A percentile compares a stretch with the other conserved stretches of the same genome.
Evolutionary conservation across 2,113 vertebrate species (phyloP).

Genomic region (Phoxinus phoxinus): DNA sequence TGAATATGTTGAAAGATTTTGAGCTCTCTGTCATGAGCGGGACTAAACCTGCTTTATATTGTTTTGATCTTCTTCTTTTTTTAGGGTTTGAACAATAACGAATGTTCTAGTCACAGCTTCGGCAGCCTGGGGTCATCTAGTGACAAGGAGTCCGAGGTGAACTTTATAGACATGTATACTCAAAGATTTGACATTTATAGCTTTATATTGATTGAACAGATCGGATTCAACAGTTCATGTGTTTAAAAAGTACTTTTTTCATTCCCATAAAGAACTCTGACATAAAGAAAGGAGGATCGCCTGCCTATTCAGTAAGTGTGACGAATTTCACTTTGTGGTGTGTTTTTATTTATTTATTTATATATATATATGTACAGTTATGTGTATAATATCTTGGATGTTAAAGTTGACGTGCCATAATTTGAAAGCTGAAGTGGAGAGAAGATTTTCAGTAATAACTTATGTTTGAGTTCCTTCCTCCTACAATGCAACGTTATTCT

Average conservation of each 20-base stretch:
- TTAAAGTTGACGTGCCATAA: background rate
- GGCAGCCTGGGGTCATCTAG: conserved; percentile 98
- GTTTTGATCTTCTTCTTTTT: conserved; percentile 56
- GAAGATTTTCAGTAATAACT: background rate
- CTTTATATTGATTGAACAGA: background rate
- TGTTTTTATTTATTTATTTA: background rate
- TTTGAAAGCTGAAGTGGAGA: background rate
- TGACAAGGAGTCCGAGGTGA: conserved; percentile 98
- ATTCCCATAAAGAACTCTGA: conserved; percentile 74
- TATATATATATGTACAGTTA: no score
- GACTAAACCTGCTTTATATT: background rate
- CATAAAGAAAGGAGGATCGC: conserved; percentile 79
- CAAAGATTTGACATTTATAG: background rate
- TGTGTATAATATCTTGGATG: no score
- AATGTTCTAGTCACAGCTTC: conserved; percentile 98
- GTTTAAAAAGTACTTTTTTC: background rate
- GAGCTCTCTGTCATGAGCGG: background rate
- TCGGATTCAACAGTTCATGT: background rate
- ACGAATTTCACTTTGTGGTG: background rate
- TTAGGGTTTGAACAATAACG: conserved; percentile 94
- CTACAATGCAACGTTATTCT: background rate
- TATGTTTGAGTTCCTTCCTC: background rate
- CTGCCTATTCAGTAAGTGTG: conserved; percentile 79
- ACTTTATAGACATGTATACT: conserved; percentile 19
- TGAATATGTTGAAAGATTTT: background rate